Percentiles rank a stretch among this genome's conserved stretches.
These are phyloP conservation scores for Trachymyrmex septentrionalis DNA, from an alignment of 1,140 invertebrate genomes.

Conservation along the genomic window DNA sequence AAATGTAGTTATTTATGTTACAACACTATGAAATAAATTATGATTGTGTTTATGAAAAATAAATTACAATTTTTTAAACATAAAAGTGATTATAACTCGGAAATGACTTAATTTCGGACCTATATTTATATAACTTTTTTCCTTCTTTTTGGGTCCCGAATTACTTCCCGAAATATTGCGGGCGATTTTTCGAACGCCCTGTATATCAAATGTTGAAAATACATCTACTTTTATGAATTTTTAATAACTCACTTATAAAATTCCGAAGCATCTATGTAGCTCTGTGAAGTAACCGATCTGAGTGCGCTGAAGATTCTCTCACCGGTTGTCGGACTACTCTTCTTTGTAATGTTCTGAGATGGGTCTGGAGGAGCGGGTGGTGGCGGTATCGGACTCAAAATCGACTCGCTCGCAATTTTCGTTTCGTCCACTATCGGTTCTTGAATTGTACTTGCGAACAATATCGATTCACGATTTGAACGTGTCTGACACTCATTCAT, in stretches of 20 bases:
- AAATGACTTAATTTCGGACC: too few species aligned
- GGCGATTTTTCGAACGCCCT: too few species aligned
- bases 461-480: slow-evolving; percentile 70
- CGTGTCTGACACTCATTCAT: slow-evolving; percentile 67
- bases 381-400: slow-evolving; percentile 79
- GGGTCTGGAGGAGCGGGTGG: slow-evolving; percentile 83
- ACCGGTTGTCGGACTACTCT: slow-evolving; percentile 82
- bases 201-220: neutral
- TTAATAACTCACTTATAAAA: slow-evolving; percentile 83
- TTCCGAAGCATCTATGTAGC: slow-evolving; percentile 84
- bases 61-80: too few species aligned
- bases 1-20: too few species aligned
- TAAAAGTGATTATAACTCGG: too few species aligned
- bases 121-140: too few species aligned
- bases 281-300: slow-evolving; percentile 82
- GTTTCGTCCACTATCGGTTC: slow-evolving; percentile 55
- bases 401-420: slow-evolving; percentile 65
- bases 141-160: too few species aligned
- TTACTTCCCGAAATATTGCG: too few species aligned
- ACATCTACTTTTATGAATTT: neutral
- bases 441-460: slow-evolving; percentile 64
- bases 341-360: slow-evolving; percentile 71
- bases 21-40: too few species aligned
- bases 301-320: slow-evolving; percentile 85
- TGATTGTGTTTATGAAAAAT: too few species aligned